These are phyloP conservation scores for Hyposoter dolosus DNA, from an alignment of 2,888 invertebrate genomes.

Conservation along the genomic window DNA sequence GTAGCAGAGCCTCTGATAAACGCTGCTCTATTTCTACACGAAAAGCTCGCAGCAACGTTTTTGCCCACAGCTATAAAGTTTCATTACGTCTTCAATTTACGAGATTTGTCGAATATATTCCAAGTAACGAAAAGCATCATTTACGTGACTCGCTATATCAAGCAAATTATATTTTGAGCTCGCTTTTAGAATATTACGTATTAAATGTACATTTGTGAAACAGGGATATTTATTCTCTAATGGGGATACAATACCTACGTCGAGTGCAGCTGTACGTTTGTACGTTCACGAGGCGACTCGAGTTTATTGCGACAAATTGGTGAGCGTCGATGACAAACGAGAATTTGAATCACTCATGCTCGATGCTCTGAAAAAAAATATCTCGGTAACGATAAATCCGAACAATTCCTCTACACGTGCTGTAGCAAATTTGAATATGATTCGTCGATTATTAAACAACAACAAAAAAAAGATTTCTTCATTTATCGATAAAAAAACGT, in stretches of 20 bases:
- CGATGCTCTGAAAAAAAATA: constrained; percentile 92
- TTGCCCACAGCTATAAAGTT: constrained; percentile 97
- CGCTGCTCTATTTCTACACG: constrained; percentile 92
- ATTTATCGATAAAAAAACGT: background rate
- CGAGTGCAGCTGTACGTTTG: constrained; percentile 91
- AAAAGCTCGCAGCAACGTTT: constrained; percentile 91
- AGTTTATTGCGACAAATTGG: constrained; percentile 96
- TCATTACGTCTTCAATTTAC: constrained; percentile 96
- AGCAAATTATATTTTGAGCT: constrained; percentile 28
- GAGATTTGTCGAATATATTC: constrained; percentile 97
- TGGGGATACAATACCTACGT: constrained; percentile 90
- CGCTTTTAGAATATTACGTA: constrained; percentile 12
- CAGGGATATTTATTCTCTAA: constrained; percentile 95
- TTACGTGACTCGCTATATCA: constrained; percentile 18
- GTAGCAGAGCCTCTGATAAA: constrained; percentile 88
- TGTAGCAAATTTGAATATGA: background rate
- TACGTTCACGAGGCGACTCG: constrained; percentile 96
- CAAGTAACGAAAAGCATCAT: constrained; percentile 87
- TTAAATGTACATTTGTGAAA: constrained; percentile 39
- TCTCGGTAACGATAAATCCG: constrained; percentile 85
- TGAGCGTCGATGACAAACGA: constrained; percentile 88
- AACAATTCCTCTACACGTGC: background rate
- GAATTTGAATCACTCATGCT: constrained; percentile 89
- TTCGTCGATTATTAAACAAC: background rate
- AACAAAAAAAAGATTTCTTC: background rate